Evolutionary conservation across 1,140 invertebrate species (phyloP), one percentile per base, ranked within the genome.

Genomic region (Thaumetopoea pityocampa): DNA sequence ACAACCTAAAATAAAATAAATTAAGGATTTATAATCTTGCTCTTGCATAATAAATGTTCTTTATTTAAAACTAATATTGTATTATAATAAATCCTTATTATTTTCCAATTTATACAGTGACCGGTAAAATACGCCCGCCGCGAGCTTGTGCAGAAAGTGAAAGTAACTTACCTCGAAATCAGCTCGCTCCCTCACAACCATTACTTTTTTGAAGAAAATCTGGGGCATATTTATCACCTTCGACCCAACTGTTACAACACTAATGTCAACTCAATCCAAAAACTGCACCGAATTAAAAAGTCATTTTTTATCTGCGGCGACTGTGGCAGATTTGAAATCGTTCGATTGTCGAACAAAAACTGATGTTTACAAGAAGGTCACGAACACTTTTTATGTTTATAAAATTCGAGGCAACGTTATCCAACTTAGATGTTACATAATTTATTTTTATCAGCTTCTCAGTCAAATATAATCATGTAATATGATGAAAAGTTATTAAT

Each of bases 191-290:
- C 63, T 62, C 32, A 83, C 71, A 50, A 80, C 67, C 79, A 83
- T 83, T 33, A 83, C 79, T 69, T 83, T 83, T 80, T 80, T 80
- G 58, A 83, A 83, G 67, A 83, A 83, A 77, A 83, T 76, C 70
- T 83, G 79, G 53, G 79, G 79, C 79, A 83, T 83, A 57, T 35
- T n/a, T 73, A 62, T 67, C 69, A 77, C 67, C 62, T 66, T 57
- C 32, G 50, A 71, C 46, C 55, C 49, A 28, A 12, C 33, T 24
- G 29, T 40, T 41, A 57, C 44, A 34, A 52, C 28, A 41, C 37
- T 23, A 41, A 41, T 55, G 38, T 32, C 24, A 48, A 56, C 40
- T 23, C 27, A n/a, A n/a, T n/a, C n/a, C n/a, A n/a, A 28, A 11
- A 27, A 45, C 27, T 16, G 20, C 18, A 30, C 20, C 22, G 14